Percentiles rank a stretch among this genome's conserved stretches.
Conservation (phyloP, 2,113 vertebrate genomes). For the Syrrhaptes paradoxus region DNA sequence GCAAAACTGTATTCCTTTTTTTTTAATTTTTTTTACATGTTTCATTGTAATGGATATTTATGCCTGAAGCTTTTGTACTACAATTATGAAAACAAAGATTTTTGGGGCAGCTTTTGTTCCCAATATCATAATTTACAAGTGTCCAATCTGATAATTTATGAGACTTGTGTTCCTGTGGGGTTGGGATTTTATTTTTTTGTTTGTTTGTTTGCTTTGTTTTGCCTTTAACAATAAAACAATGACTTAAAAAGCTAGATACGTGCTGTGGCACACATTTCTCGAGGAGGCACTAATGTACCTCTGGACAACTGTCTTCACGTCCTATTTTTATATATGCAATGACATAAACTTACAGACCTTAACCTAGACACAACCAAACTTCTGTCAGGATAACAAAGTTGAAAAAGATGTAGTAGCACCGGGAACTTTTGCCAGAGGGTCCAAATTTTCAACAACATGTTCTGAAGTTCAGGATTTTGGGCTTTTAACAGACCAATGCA, state of each 20-base stretch:
- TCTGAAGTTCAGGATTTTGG: neutral
- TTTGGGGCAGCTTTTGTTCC: constrained; percentile 25
- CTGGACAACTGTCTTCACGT: neutral
- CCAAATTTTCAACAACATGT: neutral
- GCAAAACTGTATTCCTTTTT: neutral
- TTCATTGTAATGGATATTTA: constrained; percentile 7
- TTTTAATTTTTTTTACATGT: neutral
- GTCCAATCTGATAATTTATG: constrained; percentile 26
- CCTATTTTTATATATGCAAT: neutral
- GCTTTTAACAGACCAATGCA: neutral
- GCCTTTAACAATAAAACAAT: constrained; percentile 12
- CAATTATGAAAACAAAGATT: neutral
- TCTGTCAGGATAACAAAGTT: neutral
- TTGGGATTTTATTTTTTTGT: neutral
- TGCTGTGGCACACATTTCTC: constrained; percentile 4
- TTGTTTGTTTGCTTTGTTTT: neutral
- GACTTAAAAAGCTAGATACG: constrained; percentile 6
- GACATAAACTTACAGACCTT: neutral
- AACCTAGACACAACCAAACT: neutral
- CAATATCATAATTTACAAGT: constrained; percentile 7
- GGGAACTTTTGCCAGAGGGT: neutral
- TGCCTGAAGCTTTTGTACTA: constrained; percentile 18
- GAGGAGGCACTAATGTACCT: constrained; percentile 1
- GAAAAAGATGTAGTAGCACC: neutral
- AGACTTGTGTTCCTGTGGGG: neutral